Evolutionary conservation across 2,113 vertebrate species (phyloP), one percentile per base, ranked within the genome.

Genomic region (Azemiops feae): DNA sequence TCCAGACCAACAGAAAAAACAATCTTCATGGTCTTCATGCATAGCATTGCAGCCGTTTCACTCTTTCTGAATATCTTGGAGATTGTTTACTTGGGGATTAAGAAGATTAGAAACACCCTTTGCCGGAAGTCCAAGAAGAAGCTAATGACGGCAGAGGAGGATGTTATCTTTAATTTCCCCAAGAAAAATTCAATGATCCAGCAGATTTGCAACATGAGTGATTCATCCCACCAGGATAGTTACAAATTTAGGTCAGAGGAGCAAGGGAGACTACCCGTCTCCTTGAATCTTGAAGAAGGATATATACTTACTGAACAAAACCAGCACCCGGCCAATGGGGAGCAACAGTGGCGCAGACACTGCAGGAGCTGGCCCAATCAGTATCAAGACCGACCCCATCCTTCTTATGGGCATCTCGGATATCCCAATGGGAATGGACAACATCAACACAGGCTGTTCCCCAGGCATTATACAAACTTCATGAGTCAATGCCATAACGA

Each of bases 21-120:
- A 87, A 98, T 99, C 94, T 99, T 99, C 94, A 99, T 99, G 98
- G 97, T 99, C 52, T 99, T 99, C 95, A 99, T 99, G 99, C 96
- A 99, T 81, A 98, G 98, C 64, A 99, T 99, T 20, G 98, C 98
- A 0, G 98, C 98, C 0, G 98, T 99, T 92, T 99, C 99, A 90
- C 97, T 99, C 14, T 97, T 99, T 95, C 97, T 99, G 85, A 99
- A 98, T 95, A 96, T 99, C 88, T 96, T 99, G 27, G 99, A 99
- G 97, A 99, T 99, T 88, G 98, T 98, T 95, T 99, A 99, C 94
- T 96, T 99, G 89, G 99, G 99, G 9, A 91, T 99, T 90, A 99
- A 97, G 96, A 98, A 98, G 96, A 98, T 99, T 95, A 98, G 97
- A 87, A 98, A 97, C 53, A 98, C 96, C 89, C 96, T 99, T 92